These are phyloP conservation scores for Agrilus mali DNA, from an alignment of 2,888 invertebrate species.

Conservation along the genomic window DNA sequence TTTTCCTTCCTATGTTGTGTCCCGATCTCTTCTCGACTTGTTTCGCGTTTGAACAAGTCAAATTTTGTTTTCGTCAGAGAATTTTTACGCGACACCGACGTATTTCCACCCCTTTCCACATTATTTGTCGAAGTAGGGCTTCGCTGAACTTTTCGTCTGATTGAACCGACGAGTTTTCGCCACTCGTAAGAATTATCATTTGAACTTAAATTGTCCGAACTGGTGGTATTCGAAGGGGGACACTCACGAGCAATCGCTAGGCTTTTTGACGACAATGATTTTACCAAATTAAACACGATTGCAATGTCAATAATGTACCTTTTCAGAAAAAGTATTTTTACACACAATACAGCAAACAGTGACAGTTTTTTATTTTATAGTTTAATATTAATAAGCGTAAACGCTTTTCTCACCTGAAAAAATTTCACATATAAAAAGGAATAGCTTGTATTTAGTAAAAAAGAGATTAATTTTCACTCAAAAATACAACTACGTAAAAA, in stretches of 20 bases:
- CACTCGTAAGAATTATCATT: conserved; percentile 29
- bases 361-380: too few relatives aligned
- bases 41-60: conserved; percentile 22
- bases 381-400: conserved; percentile 11
- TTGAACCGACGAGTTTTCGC: conserved; percentile 34
- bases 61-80: conserved; percentile 30
- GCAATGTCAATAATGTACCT: conserved; percentile 4
- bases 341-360: too few relatives aligned
- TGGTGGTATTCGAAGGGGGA: conserved; percentile 13
- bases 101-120: conserved; percentile 6
- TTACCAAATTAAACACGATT: conserved; percentile 30
- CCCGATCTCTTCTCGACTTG: conserved; percentile 18
- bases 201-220: conserved; percentile 14
- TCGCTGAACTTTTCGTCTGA: conserved; percentile 33
- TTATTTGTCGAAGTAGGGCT: conserved; percentile 25
- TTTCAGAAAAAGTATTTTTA: too few relatives aligned
- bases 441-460: too few relatives aligned
- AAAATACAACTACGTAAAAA: too few relatives aligned
- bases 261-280: conserved; percentile 25
- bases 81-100: conserved; percentile 27
- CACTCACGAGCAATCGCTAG: conserved; percentile 29
- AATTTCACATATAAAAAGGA: too few relatives aligned
- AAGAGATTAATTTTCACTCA: too few relatives aligned
- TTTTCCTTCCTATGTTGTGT: conserved; percentile 21
- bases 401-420: conserved; percentile 9